These are phyloP conservation scores for Hesperia comma DNA, from an alignment of 2,888 invertebrate species.

Conservation along the genomic window DNA sequence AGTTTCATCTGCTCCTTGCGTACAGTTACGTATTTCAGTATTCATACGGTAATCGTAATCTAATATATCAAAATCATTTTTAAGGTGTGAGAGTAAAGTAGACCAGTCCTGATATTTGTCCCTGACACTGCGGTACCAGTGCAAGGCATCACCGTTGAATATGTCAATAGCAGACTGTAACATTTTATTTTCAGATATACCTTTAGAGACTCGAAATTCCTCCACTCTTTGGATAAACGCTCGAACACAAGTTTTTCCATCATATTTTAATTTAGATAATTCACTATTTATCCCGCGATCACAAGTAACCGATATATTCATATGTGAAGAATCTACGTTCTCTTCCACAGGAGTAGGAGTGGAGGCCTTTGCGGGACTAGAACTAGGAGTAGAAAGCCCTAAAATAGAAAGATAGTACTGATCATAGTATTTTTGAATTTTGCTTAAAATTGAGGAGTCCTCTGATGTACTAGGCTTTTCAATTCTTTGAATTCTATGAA, in stretches of 20 bases:
- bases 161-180: neutral
- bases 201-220: neutral
- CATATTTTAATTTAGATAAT: neutral
- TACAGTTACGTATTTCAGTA: neutral
- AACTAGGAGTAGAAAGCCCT: neutral
- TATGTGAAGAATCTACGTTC: neutral
- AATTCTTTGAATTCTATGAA: no score
- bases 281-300: neutral
- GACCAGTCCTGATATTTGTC: neutral
- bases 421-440: constrained; percentile 5
- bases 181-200: no score
- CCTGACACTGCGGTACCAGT: neutral
- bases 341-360: no score
- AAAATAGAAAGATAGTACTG: neutral
- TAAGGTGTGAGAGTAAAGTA: neutral
- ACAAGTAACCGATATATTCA: neutral
- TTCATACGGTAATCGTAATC: neutral
- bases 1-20: neutral
- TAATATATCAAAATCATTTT: neutral
- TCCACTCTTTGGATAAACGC: neutral
- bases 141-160: neutral
- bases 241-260: neutral
- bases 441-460: neutral
- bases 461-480: neutral
- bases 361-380: neutral